These are phyloP conservation scores for Gouania willdenowi DNA, from an alignment of 2,797 vertebrate species.

Conservation along the genomic window DNA sequence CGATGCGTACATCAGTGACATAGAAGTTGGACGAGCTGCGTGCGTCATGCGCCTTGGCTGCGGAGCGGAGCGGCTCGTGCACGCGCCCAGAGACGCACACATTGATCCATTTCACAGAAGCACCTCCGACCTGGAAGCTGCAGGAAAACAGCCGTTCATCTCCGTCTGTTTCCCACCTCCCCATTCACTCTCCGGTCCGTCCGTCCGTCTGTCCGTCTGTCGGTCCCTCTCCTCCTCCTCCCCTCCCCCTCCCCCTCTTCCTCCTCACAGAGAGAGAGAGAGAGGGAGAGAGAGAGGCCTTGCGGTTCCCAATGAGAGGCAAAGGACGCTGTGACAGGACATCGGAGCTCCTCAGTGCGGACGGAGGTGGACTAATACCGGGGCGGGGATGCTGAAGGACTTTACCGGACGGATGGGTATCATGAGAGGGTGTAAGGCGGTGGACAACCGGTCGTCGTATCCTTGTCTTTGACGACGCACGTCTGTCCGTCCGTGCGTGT, in stretches of 20 bases:
- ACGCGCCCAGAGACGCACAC: constrained; percentile 23
- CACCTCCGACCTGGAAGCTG: constrained; percentile 17
- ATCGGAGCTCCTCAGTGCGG: constrained; percentile 58
- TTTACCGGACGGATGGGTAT: constrained; percentile 40
- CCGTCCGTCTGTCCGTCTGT: constrained; percentile 37
- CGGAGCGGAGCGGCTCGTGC: constrained; percentile 30
- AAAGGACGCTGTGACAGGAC: constrained; percentile 66
- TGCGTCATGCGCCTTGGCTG: constrained; percentile 72
- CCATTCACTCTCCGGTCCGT: constrained; percentile 42
- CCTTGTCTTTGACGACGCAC: constrained; percentile 69
- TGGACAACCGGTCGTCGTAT: constrained; percentile 56
- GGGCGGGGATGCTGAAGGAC: constrained; percentile 69
- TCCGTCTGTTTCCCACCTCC: constrained; percentile 12
- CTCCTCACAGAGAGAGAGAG: constrained; percentile 51
- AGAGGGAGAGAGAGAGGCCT: constrained; percentile 57
- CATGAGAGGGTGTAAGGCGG: constrained; percentile 57
- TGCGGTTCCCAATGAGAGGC: constrained; percentile 49
- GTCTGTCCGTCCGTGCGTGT: constrained; percentile 46
- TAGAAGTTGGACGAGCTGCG: constrained; percentile 51
- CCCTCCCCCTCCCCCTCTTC: constrained; percentile 52
- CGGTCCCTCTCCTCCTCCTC: constrained; percentile 51
- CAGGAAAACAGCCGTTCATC: constrained; percentile 19
- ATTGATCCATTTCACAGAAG: constrained; percentile 11
- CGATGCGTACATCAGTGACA: constrained; percentile 30
- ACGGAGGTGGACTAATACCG: constrained; percentile 54